A percentile compares a stretch with the other conserved stretches of the same genome.
Conservation (phyloP, 2,888 invertebrate genomes). For the Drosophila tanythrix region DNA sequence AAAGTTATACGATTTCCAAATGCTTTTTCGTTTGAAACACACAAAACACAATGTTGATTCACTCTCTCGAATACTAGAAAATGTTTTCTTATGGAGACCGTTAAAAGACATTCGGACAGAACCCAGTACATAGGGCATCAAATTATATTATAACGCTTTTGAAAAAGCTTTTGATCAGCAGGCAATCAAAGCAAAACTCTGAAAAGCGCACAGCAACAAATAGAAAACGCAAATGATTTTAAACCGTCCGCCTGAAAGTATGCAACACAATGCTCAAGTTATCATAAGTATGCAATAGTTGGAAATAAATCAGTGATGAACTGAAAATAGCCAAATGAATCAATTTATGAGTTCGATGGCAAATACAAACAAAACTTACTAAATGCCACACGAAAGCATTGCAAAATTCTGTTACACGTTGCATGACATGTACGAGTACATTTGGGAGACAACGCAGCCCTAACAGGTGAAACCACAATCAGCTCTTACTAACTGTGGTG, state of each 20-base stretch:
- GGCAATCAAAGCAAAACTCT: not conserved
- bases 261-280: not conserved
- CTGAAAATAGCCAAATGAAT: not conserved
- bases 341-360: not conserved
- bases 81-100: not conserved
- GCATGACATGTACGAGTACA: slow-evolving; percentile 24
- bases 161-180: not conserved
- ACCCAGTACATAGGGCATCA: not conserved
- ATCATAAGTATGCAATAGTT: slow-evolving; percentile 17
- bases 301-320: not conserved
- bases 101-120: not conserved
- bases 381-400: slow-evolving; percentile 6
- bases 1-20: not conserved
- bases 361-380: not conserved
- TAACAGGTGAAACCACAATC: slow-evolving; percentile 6
- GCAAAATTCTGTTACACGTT: slow-evolving; percentile 24
- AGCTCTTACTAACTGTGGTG: not conserved
- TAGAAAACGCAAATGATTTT: not conserved
- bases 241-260: slow-evolving; percentile 24
- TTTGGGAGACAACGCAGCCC: slow-evolving; percentile 13
- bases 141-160: not conserved
- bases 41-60: not conserved
- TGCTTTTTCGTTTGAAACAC: too few species aligned
- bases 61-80: not conserved
- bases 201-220: slow-evolving; percentile 7